Conservation (phyloP, 2,797 vertebrate species). For the Xyrichtys novacula region DNA sequence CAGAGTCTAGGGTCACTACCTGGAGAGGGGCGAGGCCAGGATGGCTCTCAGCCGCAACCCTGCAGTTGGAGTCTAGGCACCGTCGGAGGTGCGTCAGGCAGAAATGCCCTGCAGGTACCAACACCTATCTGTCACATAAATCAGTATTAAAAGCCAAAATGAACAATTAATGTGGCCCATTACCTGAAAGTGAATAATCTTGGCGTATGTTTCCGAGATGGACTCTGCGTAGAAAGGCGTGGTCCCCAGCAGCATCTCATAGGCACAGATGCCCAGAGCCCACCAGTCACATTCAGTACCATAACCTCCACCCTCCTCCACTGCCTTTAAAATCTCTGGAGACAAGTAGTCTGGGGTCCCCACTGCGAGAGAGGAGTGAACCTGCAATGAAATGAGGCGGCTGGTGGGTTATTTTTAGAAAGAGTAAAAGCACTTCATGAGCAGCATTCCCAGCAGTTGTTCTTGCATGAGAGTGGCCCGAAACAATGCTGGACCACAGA, state of each 20-base stretch:
- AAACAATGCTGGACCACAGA: neutral
- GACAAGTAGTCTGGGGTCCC: constrained; percentile 92
- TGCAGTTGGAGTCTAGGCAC: too few relatives aligned
- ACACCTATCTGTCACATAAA: too few relatives aligned
- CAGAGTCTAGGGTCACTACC: too few relatives aligned
- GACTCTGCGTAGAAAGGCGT: constrained; percentile 91
- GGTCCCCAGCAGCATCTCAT: constrained; percentile 90
- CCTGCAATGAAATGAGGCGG: constrained; percentile 66
- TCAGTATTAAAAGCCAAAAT: too few relatives aligned
- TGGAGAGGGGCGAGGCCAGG: too few relatives aligned
- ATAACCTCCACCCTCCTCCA: constrained; percentile 86
- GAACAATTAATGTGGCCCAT: too few relatives aligned
- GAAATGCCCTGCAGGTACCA: too few relatives aligned
- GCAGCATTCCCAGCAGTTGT: neutral
- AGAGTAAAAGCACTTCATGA: neutral
- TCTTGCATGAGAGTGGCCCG: neutral
- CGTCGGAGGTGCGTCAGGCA: too few relatives aligned
- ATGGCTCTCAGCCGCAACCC: too few relatives aligned
- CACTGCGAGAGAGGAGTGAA: constrained; percentile 87
- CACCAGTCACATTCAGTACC: constrained; percentile 92
- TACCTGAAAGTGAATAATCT: constrained; percentile 91
- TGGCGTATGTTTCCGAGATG: constrained; percentile 89
- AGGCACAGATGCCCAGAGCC: constrained; percentile 91
- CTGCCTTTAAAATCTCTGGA: constrained; percentile 89
- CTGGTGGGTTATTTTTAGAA: neutral